Base-by-base conservation (phyloP, 2,797 vertebrate genomes). In the Cyprinella venusta region DNA sequence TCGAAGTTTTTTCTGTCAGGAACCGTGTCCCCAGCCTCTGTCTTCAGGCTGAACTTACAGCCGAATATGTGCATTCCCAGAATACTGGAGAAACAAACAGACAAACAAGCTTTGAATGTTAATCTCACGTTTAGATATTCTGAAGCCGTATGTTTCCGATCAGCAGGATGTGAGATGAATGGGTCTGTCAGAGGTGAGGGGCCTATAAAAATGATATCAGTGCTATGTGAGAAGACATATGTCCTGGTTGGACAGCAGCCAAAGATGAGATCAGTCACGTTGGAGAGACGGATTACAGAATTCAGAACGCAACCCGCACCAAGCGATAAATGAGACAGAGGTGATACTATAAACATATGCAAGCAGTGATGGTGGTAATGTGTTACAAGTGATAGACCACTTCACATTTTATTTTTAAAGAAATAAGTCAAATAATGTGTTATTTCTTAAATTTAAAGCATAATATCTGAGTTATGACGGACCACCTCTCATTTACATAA, bases 31-130 rank as follows among this genome's bases (percentile, higher is more conserved):
- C 97, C 98, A 0, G 96, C 96, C 56, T 98, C 97, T 0, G 98
- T 99, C 89, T 96, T 97, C 88, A 98, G 94, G 87, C 97, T 99
- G 94, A 99, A 99, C 90, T 99, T 99, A 90, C 98, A 99, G 70
- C 97, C 98, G 82, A 99, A 99, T 87, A 99, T 98, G 84, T 99
- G 98, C 98, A 99, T 99, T 88, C 98, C 97, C 48, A 99, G 94
- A 85, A 99, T 99, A 90, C 98, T 99, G 91, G 72, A 88, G 79
- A 65, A 5, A 48, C 26, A 85, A 36, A 72, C 8, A 72, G 4
- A 6, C 7, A 42, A 74, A 50, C 61, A 48, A 54, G 19, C 19
- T n/a, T 30, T 63, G 61, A 69, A n/a, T 10, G 36, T 45, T 59
- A n/a, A 24, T 52, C 13, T 36, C 36, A n/a, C 19, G 12, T 68